Conservation (phyloP, 2,797 vertebrate species). For the Kryptopterus vitreolus region DNA sequence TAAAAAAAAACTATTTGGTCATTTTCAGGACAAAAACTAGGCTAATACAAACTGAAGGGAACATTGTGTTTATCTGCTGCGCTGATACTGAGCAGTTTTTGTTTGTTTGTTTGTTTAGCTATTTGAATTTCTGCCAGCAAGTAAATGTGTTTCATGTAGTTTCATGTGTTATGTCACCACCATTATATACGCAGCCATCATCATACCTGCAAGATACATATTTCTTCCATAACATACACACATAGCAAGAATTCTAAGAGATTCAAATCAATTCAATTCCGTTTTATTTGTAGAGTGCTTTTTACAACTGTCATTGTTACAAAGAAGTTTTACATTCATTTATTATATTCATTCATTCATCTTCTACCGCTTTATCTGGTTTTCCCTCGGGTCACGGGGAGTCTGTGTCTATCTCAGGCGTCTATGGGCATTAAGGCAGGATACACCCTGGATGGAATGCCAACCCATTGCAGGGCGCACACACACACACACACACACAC, state of each 20-base stretch:
- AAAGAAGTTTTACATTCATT: no score
- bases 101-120: background rate
- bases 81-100: background rate
- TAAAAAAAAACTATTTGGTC: background rate
- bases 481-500: no score
- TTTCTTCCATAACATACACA: background rate
- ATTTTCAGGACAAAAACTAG: background rate
- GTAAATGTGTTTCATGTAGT: background rate
- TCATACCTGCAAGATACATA: background rate
- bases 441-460: no score
- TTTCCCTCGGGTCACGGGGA: no score
- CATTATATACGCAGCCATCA: background rate
- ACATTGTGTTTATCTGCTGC: background rate
- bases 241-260: background rate
- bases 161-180: slow-evolving; percentile 47
- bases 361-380: no score
- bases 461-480: no score
- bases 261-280: no score
- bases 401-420: no score
- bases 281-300: no score
- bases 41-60: background rate
- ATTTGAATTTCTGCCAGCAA: background rate
- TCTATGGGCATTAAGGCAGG: no score
- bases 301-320: no score
- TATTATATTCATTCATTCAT: no score